phyloP scores from a whole-genome alignment of 2,888 invertebrate genomes.

The Acanthopleura granulata region DNA sequence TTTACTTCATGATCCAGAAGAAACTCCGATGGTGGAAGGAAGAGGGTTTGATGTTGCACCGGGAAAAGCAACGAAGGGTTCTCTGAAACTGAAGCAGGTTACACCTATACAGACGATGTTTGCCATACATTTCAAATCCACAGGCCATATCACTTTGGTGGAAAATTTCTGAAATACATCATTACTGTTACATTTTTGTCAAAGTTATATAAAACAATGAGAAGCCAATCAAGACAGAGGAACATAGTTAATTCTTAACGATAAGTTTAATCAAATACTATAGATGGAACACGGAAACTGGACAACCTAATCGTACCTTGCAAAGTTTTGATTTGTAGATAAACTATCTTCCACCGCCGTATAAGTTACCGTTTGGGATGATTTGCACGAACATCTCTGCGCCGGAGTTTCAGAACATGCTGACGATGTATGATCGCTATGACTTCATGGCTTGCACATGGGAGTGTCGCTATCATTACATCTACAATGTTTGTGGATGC shows the following conservation, averaged over 20 bases:
- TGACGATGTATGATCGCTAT: conserved; percentile 4
- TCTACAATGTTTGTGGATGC: neutral
- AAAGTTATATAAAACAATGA: too few relatives aligned
- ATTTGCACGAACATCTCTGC: neutral
- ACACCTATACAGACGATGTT: too few relatives aligned
- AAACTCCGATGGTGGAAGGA: neutral
- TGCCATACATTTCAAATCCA: too few relatives aligned
- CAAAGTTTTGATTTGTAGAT: neutral
- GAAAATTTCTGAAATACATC: too few relatives aligned
- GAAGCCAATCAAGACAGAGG: too few relatives aligned
- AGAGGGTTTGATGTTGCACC: neutral
- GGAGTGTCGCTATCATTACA: conserved; percentile 5
- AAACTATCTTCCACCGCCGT: neutral
- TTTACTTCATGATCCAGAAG: neutral
- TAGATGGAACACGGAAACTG: too few relatives aligned
- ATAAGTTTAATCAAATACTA: too few relatives aligned
- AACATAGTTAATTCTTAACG: too few relatives aligned
- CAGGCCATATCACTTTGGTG: too few relatives aligned
- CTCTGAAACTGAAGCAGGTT: neutral
- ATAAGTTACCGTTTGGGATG: neutral
- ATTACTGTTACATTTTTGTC: too few relatives aligned
- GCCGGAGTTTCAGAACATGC: neutral
- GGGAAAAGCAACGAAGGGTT: neutral
- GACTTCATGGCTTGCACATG: neutral
- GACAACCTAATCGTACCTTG: too few relatives aligned